Base-by-base conservation (phyloP, 1,140 invertebrate genomes). In the Pomacea maculata region DNA sequence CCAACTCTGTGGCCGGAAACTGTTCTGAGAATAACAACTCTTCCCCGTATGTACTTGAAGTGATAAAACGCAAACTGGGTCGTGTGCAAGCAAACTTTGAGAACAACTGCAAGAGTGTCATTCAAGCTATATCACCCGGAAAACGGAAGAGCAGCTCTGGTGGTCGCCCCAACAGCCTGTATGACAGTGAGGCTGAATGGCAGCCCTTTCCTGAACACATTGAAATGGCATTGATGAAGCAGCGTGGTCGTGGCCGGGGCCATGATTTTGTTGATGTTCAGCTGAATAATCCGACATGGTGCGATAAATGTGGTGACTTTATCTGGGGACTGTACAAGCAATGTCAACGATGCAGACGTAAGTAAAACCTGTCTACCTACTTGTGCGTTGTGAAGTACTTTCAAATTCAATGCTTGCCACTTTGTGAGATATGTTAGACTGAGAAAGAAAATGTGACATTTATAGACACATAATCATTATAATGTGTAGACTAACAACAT, bases 271-370 rank as follows among this genome's bases (percentile, higher is more conserved):
- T 85, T 34, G 84, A 84, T 14, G 83, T 86, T 29, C 88, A 89
- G 78, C 80, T 92, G 78, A 87, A 86, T 52, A 89, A 92, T 81
- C 92, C 92, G 8, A 93, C 92, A 4, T 93, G 92, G 92, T 93
- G 92, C 87, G 92, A 93, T 82, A 89, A 92, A 75, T 93, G 92
- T 85, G 92, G 91, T 2, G 92, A 93, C 85, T 93, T 93, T 76
- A 92, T 93, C 70, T 93, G 92, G 92, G 92, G 92, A 55, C 83
- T 92, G 19, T 90, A 87, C 86, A 91, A 90, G 82, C 90, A 92
- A 82, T 92, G 91, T 81, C 84, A 90, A 25, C 86, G 87, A 75
- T 92, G 91, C 84, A 84, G 85, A 78, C 86, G 91, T 92, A 83
- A 91, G 90, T 91, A 84, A 25, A 57, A 57, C 11, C 75, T 71